These are phyloP conservation scores for Brassicogethes aeneus DNA, from an alignment of 2,888 invertebrate genomes.

Conservation along the genomic window DNA sequence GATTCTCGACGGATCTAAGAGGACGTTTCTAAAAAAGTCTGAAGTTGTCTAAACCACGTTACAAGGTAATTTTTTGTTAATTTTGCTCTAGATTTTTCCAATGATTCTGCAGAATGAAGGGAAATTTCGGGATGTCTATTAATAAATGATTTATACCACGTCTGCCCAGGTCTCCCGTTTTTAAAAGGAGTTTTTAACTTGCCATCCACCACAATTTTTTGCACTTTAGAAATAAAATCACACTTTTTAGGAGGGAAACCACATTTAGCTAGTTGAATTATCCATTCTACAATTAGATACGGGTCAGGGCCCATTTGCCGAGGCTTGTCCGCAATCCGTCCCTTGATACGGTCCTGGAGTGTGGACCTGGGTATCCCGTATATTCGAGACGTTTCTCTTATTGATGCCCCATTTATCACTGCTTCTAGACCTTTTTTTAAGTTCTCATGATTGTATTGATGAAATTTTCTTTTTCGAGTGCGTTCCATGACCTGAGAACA, in stretches of 20 bases:
- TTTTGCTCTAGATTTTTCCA: constrained; percentile 13
- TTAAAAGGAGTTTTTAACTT: constrained; percentile 12
- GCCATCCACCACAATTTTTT: constrained; percentile 15
- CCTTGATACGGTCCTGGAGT: constrained; percentile 12
- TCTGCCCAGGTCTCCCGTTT: constrained; percentile 12
- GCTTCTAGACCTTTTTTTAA: constrained; percentile 10
- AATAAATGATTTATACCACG: constrained; percentile 16
- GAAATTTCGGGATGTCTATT: constrained; percentile 11
- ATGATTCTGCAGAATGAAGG: constrained; percentile 10
- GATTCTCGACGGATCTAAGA: constrained; percentile 11
- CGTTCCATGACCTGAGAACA: constrained; percentile 9
- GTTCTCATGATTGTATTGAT: constrained; percentile 5
- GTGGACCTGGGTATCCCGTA: constrained; percentile 9
- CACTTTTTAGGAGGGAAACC: constrained; percentile 25
- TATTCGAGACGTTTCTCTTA: constrained; percentile 6
- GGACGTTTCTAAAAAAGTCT: constrained; percentile 11
- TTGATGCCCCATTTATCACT: constrained; percentile 10
- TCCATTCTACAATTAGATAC: constrained; percentile 19
- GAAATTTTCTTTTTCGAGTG: constrained; percentile 7
- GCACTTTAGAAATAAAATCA: constrained; percentile 21
- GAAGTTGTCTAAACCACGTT: constrained; percentile 18
- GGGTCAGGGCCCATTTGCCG: constrained; percentile 12
- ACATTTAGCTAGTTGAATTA: constrained; percentile 22
- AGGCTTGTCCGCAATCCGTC: constrained; percentile 8
- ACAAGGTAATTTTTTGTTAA: constrained; percentile 16